phyloP scores from a whole-genome alignment of 2,888 invertebrate genomes.

The Idaea dimidiata region DNA sequence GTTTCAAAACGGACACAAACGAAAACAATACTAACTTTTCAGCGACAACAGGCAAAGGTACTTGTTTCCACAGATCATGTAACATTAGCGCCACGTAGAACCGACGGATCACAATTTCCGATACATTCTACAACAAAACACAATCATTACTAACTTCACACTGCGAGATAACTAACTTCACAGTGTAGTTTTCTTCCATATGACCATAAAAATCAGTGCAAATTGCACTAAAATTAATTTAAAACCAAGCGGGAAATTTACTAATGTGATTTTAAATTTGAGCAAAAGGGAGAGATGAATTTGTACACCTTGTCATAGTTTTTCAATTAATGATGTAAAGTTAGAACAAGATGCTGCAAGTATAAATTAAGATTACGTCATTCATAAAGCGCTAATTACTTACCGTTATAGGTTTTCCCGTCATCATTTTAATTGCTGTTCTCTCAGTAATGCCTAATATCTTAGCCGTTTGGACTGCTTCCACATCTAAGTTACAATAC shows the following conservation, averaged over 20 bases:
- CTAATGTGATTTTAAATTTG: too few species aligned
- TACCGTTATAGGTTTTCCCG: slow-evolving; percentile 84
- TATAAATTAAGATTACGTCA: too few species aligned
- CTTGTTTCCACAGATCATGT: slow-evolving; percentile 87
- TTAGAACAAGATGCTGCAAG: too few species aligned
- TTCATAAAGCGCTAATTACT: too few species aligned
- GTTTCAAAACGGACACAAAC: too few species aligned
- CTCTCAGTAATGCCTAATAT: slow-evolving; percentile 90
- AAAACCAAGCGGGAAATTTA: too few species aligned
- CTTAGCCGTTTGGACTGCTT: slow-evolving; percentile 85
- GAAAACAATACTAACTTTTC: slow-evolving; percentile 81
- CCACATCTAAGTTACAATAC: slow-evolving; percentile 83
- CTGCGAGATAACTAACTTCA: not conserved
- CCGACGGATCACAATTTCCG: slow-evolving; percentile 84
- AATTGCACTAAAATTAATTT: too few species aligned
- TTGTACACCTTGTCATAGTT: too few species aligned
- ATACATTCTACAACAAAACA: slow-evolving; percentile 71
- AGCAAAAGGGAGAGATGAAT: too few species aligned
- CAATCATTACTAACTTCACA: not conserved
- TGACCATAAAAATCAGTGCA: too few species aligned
- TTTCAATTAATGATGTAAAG: too few species aligned
- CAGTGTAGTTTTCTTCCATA: too few species aligned
- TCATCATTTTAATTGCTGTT: slow-evolving; percentile 84
- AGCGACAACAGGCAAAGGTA: slow-evolving; percentile 84
- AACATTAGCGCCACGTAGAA: slow-evolving; percentile 94